Conservation (phyloP, 2,888 invertebrate genomes). For the Villa cingulata region DNA sequence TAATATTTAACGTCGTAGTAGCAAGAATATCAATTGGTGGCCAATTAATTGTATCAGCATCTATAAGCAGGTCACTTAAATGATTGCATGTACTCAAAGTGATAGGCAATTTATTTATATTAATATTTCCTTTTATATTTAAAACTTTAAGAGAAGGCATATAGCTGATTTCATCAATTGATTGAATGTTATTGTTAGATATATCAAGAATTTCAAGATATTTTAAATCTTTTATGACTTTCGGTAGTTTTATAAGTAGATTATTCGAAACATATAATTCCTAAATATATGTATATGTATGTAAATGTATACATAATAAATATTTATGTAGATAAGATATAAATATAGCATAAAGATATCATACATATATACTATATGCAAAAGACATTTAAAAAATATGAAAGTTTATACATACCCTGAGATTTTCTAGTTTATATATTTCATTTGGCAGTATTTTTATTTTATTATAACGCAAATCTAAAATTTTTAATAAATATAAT, state of each 20-base stretch:
- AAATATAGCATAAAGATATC: neutral
- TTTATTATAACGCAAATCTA: slow-evolving; percentile 54
- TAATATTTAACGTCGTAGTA: slow-evolving; percentile 49
- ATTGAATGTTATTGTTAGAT: slow-evolving; percentile 50
- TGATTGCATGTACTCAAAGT: slow-evolving; percentile 51
- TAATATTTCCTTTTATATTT: slow-evolving; percentile 45
- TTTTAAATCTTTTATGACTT: slow-evolving; percentile 47
- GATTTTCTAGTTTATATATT: slow-evolving; percentile 48
- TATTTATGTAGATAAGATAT: neutral
- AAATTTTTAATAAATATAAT: slow-evolving; percentile 48
- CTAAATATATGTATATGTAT: slow-evolving; percentile 30
- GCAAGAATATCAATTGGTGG: slow-evolving; percentile 48
- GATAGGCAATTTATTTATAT: slow-evolving; percentile 46
- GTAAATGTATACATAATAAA: too few relatives aligned
- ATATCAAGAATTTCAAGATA: slow-evolving; percentile 54
- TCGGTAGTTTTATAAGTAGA: slow-evolving; percentile 53
- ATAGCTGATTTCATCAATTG: slow-evolving; percentile 21
- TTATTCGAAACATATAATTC: slow-evolving; percentile 64
- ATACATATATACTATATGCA: too few relatives aligned
- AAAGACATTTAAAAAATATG: too few relatives aligned
- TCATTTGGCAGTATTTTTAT: slow-evolving; percentile 50
- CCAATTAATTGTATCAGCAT: slow-evolving; percentile 47
- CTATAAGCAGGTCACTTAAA: slow-evolving; percentile 47
- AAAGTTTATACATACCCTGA: slow-evolving; percentile 41
- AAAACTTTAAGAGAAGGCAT: slow-evolving; percentile 47